Evolutionary conservation across 2,888 invertebrate genomes (phyloP), one percentile per base, ranked within the genome.

Genomic region (Choristoneura rosaceana): DNA sequence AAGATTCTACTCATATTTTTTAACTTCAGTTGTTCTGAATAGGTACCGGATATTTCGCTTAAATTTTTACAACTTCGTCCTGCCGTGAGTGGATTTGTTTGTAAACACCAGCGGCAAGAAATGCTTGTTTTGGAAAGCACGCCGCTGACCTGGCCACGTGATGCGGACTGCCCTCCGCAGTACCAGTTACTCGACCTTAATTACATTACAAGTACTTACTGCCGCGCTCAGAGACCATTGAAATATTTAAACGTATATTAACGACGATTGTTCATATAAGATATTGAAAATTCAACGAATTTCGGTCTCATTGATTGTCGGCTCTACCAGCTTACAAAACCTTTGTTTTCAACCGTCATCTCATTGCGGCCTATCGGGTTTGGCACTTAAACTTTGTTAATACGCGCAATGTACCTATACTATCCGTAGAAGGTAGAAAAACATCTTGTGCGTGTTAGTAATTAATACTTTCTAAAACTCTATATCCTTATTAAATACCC

Each of bases 81-180:
- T 74, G 79, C 79, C 79, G 75, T 69, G 64, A 73, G 75, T 69
- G 75, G 75, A 76, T 81, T 85, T 89, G 84, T 90, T 92, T 88
- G 88, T 90, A 91, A 92, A 91, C 86, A 87, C 76, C 77, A 73
- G 76, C 78, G 79, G 81, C 84, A 81, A 84, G 88, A 85, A 88
- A 89, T 88, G 86, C 81, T 77, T 90, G 90, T 91, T 91, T 90
- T 85, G 82, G 88, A 89, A 86, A 82, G 77, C 77, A 74, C 76
- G 73, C 79, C 79, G 75, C 75, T 73, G 78, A 74, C 77, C 75
- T 70, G 62, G 83, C 82, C 87, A 88, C 89, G 87, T 89, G 88
- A 86, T 74, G 69, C 74, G 71, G 70, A 7, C 61, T 50, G 70
- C 75, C 76, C 74, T 65, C 74, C 25, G 4, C 55, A 10, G 55